phyloP scores from a whole-genome alignment of 2,888 invertebrate species.

The Ophion ventricosus region DNA sequence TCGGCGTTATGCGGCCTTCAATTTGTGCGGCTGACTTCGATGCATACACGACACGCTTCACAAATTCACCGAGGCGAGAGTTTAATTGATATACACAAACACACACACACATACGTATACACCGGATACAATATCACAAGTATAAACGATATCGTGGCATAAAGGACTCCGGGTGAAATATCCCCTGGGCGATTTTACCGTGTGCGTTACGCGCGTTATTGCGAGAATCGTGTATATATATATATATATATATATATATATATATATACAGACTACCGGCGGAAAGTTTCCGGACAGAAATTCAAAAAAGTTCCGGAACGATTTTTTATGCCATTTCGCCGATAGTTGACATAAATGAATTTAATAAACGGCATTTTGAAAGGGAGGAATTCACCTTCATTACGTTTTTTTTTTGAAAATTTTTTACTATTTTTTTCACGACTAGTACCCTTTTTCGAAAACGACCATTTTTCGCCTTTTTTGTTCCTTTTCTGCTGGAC shows the following conservation, averaged over 20 bases:
- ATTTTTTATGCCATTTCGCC: too few relatives aligned
- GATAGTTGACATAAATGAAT: too few relatives aligned
- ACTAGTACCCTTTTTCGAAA: too few relatives aligned
- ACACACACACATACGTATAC: not conserved
- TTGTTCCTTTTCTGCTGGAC: too few relatives aligned
- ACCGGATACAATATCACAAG: not conserved
- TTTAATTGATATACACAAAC: conserved; percentile 53
- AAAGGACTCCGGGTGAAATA: not conserved
- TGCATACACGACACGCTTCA: conserved; percentile 38
- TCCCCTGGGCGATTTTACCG: conserved; percentile 4
- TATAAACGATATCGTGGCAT: conserved; percentile 2
- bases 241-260: not conserved
- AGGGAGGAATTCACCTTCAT: too few relatives aligned
- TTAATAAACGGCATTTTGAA: too few relatives aligned
- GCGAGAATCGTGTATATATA: not conserved
- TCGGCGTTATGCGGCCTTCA: conserved; percentile 50
- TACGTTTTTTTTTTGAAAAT: too few relatives aligned
- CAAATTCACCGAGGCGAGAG: conserved; percentile 40
- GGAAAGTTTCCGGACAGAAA: too few relatives aligned
- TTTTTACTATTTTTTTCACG: too few relatives aligned
- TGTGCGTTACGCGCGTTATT: conserved; percentile 33
- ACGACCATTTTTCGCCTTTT: too few relatives aligned
- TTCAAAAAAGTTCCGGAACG: too few relatives aligned
- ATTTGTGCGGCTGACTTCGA: conserved; percentile 35
- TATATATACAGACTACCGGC: not conserved